A percentile compares a stretch with the other conserved stretches of the same genome.
Conservation (phyloP, 2,888 invertebrate species). For the Toxonevra muliebris region DNA sequence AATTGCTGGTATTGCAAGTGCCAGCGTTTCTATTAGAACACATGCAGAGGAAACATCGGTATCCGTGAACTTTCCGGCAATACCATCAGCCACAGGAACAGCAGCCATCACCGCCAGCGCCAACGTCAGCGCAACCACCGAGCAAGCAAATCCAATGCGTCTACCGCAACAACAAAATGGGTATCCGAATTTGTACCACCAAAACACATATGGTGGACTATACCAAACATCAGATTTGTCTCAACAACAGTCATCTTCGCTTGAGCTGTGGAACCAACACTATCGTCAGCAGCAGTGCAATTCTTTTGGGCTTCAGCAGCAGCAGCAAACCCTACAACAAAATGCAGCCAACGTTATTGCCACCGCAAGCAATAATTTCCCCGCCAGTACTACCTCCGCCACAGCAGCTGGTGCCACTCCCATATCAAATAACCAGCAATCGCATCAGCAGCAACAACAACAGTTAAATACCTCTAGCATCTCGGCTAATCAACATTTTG, state of each 20-base stretch:
- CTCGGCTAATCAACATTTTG: conserved; percentile 45
- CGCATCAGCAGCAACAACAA: conserved; percentile 36
- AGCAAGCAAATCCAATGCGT: conserved; percentile 47
- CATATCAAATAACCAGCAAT: conserved; percentile 38
- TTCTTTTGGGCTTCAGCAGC: too few relatives aligned
- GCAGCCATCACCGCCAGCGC: conserved; percentile 1
- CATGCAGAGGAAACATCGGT: conserved; percentile 5
- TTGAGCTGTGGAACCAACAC: conserved; percentile 47
- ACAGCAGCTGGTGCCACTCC: conserved; percentile 32
- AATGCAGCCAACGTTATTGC: conserved; percentile 36
- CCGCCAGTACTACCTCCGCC: conserved; percentile 23
- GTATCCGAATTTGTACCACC: conserved; percentile 55
- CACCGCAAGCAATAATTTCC: conserved; percentile 6
- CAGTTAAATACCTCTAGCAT: conserved; percentile 17
- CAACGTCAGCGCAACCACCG: conserved; percentile 48
- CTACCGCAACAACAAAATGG: conserved; percentile 39
- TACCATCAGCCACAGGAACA: conserved; percentile 15
- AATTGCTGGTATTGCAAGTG: conserved; percentile 11
- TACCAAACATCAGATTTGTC: conserved; percentile 25
- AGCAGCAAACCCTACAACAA: conserved; percentile 27
- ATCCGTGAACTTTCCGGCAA: conserved; percentile 1
- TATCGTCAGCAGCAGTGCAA: conserved; percentile 42
- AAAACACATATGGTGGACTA: conserved; percentile 32
- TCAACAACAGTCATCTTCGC: conserved; percentile 33
- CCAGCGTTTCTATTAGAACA: conserved; percentile 14